Evolutionary conservation across 2,797 vertebrate genomes (phyloP), one percentile per base, ranked within the genome.

Genomic region (Mus minutoides): DNA sequence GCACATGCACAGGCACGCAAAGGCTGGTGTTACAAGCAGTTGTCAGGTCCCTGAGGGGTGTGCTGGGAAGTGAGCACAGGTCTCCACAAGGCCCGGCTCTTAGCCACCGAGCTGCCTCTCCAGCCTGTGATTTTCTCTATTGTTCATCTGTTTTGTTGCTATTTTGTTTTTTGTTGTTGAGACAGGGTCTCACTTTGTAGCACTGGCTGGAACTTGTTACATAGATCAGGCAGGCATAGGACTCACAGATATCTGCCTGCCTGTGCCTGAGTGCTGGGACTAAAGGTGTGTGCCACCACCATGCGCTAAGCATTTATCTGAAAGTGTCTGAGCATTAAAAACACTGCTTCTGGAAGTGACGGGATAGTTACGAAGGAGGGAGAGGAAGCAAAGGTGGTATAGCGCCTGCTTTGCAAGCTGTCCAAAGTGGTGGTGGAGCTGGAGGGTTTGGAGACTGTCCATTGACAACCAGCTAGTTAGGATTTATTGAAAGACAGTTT

Each of bases 381-480:
- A 3, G 13, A 91, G 12, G 31, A 43, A 49, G 19, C 22, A n/a
- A 46, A 52, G 69, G 56, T 3, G 3, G 22, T n/a, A 12, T n/a
- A 60, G 58, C 19, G 11, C 52, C 73, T 88, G 58, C 58, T 95
- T 71, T 93, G 64, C 34, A 82, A 94, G 17, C 71, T 91, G 84
- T 88, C 37, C 92, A 64, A 78, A 87, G 88, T 0, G 43, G n/a
- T 80, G 67, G 37, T n/a, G 21, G 4, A 79, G 22, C 37, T 56
- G 7, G 0, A 77, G 21, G 52, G 75, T 75, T 4, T 95, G 64
- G 94, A 92, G 92, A 92, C 31, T 56, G 26, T 67, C 58, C 37
- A n/a, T 6, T 84, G 46, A 83, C n/a, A 31, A 58, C 37, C 14
- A 34, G 60, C 14, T 83, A 77, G 62, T 49, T 43, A 34, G 1